phyloP scores from a whole-genome alignment of 2,113 vertebrate species.

The Cettia cetti region DNA sequence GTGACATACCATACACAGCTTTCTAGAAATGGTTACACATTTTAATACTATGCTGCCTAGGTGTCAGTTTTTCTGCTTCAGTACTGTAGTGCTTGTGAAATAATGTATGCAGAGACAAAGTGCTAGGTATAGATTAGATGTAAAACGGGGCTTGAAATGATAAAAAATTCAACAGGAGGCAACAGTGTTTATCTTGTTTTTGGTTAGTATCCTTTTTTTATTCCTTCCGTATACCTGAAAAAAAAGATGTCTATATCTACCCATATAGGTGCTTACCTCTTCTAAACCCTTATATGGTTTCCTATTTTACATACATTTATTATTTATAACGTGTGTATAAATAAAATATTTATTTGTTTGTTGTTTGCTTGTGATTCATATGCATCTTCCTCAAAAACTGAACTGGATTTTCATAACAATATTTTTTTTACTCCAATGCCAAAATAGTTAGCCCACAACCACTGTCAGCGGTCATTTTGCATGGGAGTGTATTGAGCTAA shows the following conservation, averaged over 20 bases:
- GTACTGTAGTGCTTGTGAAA: neutral
- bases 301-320: neutral
- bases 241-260: neutral
- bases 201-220: neutral
- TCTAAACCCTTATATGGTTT: neutral
- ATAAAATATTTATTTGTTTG: neutral
- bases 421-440: neutral
- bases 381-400: neutral
- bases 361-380: neutral
- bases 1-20: conserved; percentile 10
- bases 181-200: neutral
- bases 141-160: neutral
- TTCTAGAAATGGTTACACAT: conserved; percentile 27
- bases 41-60: neutral
- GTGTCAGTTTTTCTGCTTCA: neutral
- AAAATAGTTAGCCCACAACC: neutral
- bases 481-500: neutral
- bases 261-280: neutral
- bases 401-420: neutral
- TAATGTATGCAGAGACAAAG: neutral
- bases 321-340: neutral
- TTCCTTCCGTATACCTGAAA: neutral
- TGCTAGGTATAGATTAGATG: neutral
- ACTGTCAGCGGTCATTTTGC: neutral
- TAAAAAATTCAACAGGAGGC: neutral